Evolutionary conservation across 2,797 vertebrate genomes (phyloP), one percentile per base, ranked within the genome.

Genomic region (Syngnathus acus): DNA sequence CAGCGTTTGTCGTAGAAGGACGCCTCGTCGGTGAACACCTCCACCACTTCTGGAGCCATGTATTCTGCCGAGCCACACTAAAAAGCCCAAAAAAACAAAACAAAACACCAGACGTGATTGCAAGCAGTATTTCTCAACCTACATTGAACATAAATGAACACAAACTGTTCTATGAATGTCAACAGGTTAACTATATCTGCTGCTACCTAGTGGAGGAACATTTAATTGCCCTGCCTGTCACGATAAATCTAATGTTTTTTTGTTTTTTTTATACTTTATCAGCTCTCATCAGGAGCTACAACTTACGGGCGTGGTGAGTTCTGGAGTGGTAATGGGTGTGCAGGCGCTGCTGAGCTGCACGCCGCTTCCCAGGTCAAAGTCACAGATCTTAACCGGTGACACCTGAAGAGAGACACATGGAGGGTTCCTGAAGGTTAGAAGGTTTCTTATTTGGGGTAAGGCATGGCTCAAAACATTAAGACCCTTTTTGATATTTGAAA

Each of bases 1-100:
- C 97, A 98, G 67, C 96, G 95, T 72, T 99, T 99, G 87, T 99
- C 97, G 0, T 98, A 99, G 84, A 98, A 98, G n/a, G 94, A 95
- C 0, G 95, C 96, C 82, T 99, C 96, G 65, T 99, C 97, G 0
- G 92, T 98, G 81, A 99, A 99, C 5, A 95, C 95, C 78, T 99
- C 97, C 72, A 99, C 97, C 51, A 98, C 97, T 76, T 99, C 97
- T 0, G 97, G 96, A 60, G 97, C 97, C 97, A 99, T 99, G 87
- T 98, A 99, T 83, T 98, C 97, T 0, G 96, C 97, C 0, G 97
- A 99, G 70, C 97, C 97, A 9, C 96, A 99, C 97, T 99, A 74
- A 55, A 73, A 21, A 62, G 0, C 3, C 32, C 32, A 32, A 32
- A 32, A 43, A 43, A 11, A 43, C 5, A 43, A 43, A 43, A 43